Base-by-base conservation (phyloP, 2,797 vertebrate genomes). In the Capromys pilorides region DNA sequence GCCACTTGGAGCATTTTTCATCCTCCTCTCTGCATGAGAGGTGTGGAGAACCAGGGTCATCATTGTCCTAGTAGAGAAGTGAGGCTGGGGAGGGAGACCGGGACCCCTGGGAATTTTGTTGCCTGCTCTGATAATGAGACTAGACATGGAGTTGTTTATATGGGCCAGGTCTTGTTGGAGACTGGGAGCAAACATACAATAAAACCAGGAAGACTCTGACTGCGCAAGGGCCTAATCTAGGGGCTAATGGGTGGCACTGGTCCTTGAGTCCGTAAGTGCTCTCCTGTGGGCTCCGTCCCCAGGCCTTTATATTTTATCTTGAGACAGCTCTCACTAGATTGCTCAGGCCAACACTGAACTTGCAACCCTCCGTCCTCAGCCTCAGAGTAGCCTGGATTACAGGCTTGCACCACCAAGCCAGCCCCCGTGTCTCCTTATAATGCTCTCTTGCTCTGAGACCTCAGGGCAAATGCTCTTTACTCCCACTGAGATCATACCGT, bases 1-100 rank as follows among this genome's bases (percentile, higher is more conserved):
- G 62, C 79, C 71, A 94, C 90, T 96, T 81, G 49, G 93, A 96
- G 97, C 90, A 96, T 57, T 96, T 96, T 95, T 96, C 75, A 90
- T 73, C 92, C 90, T 19, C 88, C 96, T 92, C 77, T 94, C 75
- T 0, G 36, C 1, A 6, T 51, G 83, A 86, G 88, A 94, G 87
- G 93, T 95, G 92, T 45, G 82, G 93, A 93, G 41, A 78, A 92
- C 95, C 11, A 11, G 67, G 24, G 61, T 75, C 94, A 94, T 90
- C 54, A 5, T 49, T 94, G 5, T 49, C 94, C 64, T 31, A 91
- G 57, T 22, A 95, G n/a, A 49, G 93, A 95, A 85, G 51, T 54
- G 22, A n/a, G 54, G 8, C n/a, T 13, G 24, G 8, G 7, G 54
- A 39, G 28, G 51, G 61, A 49, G 39, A 26, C 1, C 24, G 36